Evolutionary conservation across 2,797 vertebrate species (phyloP).

Genomic region (Sebastes glaucus): DNA sequence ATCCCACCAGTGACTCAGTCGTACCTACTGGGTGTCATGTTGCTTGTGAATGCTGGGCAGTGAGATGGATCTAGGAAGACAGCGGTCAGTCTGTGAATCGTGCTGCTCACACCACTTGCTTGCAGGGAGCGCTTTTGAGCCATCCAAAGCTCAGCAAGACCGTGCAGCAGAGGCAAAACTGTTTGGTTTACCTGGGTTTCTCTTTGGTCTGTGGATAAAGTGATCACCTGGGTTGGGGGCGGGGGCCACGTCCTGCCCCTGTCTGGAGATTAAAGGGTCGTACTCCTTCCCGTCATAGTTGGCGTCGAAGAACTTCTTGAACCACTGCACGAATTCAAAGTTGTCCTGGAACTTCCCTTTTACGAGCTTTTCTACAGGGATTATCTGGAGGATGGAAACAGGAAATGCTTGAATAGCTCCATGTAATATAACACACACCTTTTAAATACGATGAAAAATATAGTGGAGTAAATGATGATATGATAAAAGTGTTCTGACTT

Average conservation of each 20-base stretch:
- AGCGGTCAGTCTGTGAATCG: constrained; percentile 65
- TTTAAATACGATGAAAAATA: neutral
- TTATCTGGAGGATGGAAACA: constrained; percentile 85
- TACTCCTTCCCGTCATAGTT: constrained; percentile 99
- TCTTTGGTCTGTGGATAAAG: constrained; percentile 98
- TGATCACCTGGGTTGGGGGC: constrained; percentile 98
- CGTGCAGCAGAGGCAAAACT: constrained; percentile 77
- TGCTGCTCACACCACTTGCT: constrained; percentile 77
- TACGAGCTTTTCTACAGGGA: constrained; percentile 95
- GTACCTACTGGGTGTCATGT: constrained; percentile 36
- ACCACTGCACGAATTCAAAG: constrained; percentile 99
- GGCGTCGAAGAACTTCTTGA: constrained; percentile 99
- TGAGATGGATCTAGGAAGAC: constrained; percentile 63
- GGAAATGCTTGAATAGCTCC: neutral
- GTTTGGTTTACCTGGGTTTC: constrained; percentile 91
- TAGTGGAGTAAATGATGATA: too few relatives aligned
- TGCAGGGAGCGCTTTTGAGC: constrained; percentile 72
- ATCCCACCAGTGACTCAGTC: constrained; percentile 34
- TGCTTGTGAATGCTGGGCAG: constrained; percentile 53
- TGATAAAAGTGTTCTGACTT: constrained; percentile 81
- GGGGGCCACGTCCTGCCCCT: constrained; percentile 93
- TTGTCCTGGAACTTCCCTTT: constrained; percentile 99
- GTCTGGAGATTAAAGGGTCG: constrained; percentile 92
- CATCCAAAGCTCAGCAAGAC: constrained; percentile 82
- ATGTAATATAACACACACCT: neutral